Conservation (phyloP, 2,888 invertebrate species). For the Microctonus brassicae region DNA sequence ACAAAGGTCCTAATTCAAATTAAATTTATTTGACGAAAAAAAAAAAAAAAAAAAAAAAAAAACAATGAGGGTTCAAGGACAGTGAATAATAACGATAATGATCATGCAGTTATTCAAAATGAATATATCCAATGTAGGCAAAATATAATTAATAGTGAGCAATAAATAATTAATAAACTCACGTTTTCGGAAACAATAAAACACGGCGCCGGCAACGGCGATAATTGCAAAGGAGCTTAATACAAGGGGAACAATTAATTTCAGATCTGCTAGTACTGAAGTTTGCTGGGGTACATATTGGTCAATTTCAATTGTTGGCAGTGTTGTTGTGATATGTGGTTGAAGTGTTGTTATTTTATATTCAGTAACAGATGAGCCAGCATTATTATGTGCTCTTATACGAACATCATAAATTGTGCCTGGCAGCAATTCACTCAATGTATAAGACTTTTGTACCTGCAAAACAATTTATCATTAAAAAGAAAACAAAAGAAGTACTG, state of each 20-base stretch:
- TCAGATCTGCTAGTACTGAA: constrained; percentile 64
- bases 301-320: constrained; percentile 64
- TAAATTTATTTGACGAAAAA: constrained; percentile 34
- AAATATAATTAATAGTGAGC: neutral
- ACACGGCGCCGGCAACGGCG: constrained; percentile 66
- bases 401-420: constrained; percentile 72
- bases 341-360: constrained; percentile 89
- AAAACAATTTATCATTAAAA: no score
- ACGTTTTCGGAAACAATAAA: constrained; percentile 68
- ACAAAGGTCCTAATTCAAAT: constrained; percentile 74
- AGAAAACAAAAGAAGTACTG: no score
- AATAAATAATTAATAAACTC: constrained; percentile 42
- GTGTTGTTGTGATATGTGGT: constrained; percentile 81
- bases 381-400: constrained; percentile 84
- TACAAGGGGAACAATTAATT: constrained; percentile 65
- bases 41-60: constrained; percentile 16
- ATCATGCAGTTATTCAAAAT: neutral
- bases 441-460: constrained; percentile 81
- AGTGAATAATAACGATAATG: neutral
- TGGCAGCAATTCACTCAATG: constrained; percentile 82
- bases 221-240: constrained; percentile 66
- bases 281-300: constrained; percentile 65
- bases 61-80: neutral
- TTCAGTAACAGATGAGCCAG: constrained; percentile 84
- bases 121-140: no score